Conservation (phyloP, 1,140 invertebrate genomes). For the Tribolium madens region DNA sequence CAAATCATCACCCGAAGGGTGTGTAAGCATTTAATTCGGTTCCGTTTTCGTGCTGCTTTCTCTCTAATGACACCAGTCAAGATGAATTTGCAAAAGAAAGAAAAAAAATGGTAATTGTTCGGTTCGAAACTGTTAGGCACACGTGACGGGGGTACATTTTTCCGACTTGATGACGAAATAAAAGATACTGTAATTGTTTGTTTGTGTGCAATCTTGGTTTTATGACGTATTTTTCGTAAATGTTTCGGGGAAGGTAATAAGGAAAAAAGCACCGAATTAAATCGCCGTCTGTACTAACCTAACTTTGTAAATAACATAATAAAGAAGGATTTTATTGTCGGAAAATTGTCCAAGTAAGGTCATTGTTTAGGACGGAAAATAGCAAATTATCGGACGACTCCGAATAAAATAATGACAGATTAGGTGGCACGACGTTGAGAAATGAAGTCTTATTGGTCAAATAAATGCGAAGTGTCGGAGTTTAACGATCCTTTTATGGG, state of each 20-base stretch:
- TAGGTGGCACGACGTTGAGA: not conserved
- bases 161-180: conserved; percentile 7
- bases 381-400: not conserved
- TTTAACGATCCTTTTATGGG: too few relatives aligned
- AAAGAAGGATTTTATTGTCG: conserved; percentile 6
- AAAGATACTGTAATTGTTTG: conserved; percentile 33
- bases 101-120: conserved; percentile 17
- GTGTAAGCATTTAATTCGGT: conserved; percentile 12
- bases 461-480: not conserved
- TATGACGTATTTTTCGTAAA: conserved; percentile 4
- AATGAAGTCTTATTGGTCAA: not conserved
- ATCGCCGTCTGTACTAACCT: not conserved
- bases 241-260: not conserved
- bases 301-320: conserved; percentile 22
- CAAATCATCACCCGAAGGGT: conserved; percentile 16
- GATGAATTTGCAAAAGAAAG: not conserved
- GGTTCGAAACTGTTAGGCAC: conserved; percentile 1
- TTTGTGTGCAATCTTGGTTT: conserved; percentile 28
- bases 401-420: not conserved
- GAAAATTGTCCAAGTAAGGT: not conserved
- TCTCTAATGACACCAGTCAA: not conserved
- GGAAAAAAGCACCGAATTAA: conserved; percentile 19
- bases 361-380: not conserved
- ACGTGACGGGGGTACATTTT: conserved; percentile 17
- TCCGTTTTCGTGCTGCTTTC: not conserved